Percentiles rank a stretch among this genome's conserved stretches.
These are phyloP conservation scores for Magallana ariakensis DNA, from an alignment of 1,140 invertebrate genomes.

Conservation along the genomic window DNA sequence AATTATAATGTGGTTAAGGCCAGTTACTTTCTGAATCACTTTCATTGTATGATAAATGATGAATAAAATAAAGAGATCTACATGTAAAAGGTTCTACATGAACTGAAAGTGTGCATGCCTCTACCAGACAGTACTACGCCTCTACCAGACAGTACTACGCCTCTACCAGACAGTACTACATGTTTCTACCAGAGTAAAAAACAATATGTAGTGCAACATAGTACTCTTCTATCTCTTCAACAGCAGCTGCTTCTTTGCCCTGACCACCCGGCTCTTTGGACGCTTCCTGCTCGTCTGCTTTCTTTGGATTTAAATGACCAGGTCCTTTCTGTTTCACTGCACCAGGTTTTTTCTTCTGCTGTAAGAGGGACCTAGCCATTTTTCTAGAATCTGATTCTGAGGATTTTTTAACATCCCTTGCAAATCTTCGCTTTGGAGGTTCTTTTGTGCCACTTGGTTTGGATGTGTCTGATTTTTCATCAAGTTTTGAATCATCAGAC, in stretches of 20 bases:
- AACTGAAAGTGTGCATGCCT: conserved; percentile 21
- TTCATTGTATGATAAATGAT: no score
- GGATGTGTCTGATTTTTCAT: not conserved
- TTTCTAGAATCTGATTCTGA: conserved; percentile 22
- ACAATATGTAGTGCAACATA: conserved; percentile 7
- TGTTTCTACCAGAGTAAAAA: not conserved
- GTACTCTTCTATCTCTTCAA: conserved; percentile 14
- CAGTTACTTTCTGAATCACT: no score
- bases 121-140: not conserved
- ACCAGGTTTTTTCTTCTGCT: conserved; percentile 6
- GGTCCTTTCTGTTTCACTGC: not conserved
- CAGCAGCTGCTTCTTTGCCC: not conserved
- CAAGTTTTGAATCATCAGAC: not conserved
- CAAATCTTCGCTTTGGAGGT: not conserved
- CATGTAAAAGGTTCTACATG: not conserved
- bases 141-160: not conserved
- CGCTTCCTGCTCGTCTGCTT: not conserved
- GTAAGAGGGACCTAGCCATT: not conserved
- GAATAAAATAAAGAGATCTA: no score
- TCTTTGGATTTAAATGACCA: not conserved
- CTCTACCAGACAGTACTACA: not conserved
- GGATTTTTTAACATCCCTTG: not conserved
- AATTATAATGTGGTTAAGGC: no score
- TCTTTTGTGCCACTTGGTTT: not conserved
- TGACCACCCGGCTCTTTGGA: conserved; percentile 8